These are phyloP conservation scores for Latrodectus hesperus DNA, from an alignment of 2,888 invertebrate genomes.

Conservation along the genomic window DNA sequence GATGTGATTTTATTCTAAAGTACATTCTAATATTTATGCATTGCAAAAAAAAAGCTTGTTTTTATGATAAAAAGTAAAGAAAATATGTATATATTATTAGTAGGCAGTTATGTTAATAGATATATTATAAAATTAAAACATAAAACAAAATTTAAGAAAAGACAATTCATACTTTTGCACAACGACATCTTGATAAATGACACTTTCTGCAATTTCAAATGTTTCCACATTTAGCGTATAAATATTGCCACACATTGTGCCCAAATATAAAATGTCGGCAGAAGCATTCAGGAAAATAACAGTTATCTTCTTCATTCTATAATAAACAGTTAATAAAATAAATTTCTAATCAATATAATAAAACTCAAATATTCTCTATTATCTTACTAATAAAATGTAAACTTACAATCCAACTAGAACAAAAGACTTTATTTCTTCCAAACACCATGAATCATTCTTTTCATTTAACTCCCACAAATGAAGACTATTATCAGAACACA, in stretches of 20 bases:
- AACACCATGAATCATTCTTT: constrained; percentile 77
- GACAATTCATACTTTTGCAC: constrained; percentile 88
- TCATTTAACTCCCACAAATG: constrained; percentile 94
- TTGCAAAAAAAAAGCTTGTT: too few relatives aligned
- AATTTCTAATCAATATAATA: constrained; percentile 1
- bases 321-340: not conserved
- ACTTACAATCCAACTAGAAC: constrained; percentile 81
- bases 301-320: constrained; percentile 89
- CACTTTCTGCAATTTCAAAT: constrained; percentile 89
- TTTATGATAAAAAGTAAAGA: too few relatives aligned
- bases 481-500: constrained; percentile 94
- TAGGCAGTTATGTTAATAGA: too few relatives aligned
- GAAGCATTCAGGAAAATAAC: constrained; percentile 88
- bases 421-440: constrained; percentile 86
- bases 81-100: too few relatives aligned
- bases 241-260: constrained; percentile 96
- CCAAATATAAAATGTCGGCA: constrained; percentile 87
- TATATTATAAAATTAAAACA: too few relatives aligned
- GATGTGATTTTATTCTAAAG: too few relatives aligned
- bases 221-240: constrained; percentile 88
- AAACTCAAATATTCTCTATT: not conserved
- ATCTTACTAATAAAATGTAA: not conserved
- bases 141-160: too few relatives aligned
- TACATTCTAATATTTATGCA: too few relatives aligned
- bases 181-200: constrained; percentile 96